A percentile compares a stretch with the other conserved stretches of the same genome.
These are phyloP conservation scores for Brachirus orientalis DNA, from an alignment of 2,113 vertebrate species.

Conservation along the genomic window DNA sequence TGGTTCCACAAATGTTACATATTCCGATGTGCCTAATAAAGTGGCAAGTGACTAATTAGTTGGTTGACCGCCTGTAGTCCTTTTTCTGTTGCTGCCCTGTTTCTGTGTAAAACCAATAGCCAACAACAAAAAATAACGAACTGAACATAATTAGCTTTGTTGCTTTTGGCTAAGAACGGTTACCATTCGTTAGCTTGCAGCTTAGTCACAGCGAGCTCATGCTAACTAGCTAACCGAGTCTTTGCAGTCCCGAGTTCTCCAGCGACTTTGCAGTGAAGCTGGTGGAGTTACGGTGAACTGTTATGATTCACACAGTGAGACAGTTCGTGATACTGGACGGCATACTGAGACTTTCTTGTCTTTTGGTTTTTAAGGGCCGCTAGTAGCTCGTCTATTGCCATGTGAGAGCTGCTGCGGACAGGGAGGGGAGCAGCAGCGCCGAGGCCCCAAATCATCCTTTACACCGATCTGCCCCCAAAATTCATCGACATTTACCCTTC, in stretches of 20 bases:
- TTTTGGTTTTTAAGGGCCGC: not conserved
- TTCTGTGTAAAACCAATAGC: not conserved
- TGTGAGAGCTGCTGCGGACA: conserved; percentile 62
- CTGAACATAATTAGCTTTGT: not conserved
- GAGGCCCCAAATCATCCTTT: conserved; percentile 67
- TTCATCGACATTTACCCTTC: not conserved
- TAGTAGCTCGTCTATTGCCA: conserved; percentile 56
- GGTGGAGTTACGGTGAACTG: accelerated
- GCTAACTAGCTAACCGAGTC: conserved; percentile 8
- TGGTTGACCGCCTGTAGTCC: not conserved
- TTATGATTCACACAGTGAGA: accelerated
- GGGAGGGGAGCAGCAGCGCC: conserved; percentile 32
- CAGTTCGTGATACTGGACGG: accelerated
- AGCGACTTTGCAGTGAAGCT: not conserved
- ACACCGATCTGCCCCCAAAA: not conserved
- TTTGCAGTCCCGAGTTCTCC: not conserved
- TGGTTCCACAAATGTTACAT: too few species aligned
- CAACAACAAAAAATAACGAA: too few species aligned
- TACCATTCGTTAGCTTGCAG: conserved; percentile 9
- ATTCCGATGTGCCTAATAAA: too few species aligned
- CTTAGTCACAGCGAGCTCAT: conserved; percentile 19
- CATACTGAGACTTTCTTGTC: not conserved
- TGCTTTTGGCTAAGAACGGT: not conserved
- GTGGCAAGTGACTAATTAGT: not conserved
- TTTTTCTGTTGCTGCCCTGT: too few species aligned